phyloP scores from a whole-genome alignment of 2,888 invertebrate genomes.

The Macrostomum cliftonense region DNA sequence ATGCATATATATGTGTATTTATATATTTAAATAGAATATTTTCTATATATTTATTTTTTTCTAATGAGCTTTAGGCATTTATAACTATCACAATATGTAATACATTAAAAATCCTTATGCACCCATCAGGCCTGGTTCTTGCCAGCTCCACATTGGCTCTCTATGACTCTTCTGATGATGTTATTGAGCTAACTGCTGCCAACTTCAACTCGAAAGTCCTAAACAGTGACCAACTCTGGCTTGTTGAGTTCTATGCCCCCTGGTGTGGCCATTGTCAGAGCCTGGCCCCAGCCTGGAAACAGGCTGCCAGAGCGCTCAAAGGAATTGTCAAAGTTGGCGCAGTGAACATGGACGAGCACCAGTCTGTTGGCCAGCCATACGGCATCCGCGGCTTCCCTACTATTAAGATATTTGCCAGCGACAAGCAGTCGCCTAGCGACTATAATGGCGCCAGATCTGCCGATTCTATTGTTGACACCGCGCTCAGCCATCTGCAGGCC shows the following conservation, averaged over 20 bases:
- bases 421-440: constrained; percentile 62
- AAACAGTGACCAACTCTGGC: constrained; percentile 68
- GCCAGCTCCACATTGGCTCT: constrained; percentile 12
- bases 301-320: constrained; percentile 75
- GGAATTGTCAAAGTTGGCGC: constrained; percentile 81
- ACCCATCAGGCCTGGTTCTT: too few species aligned
- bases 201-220: constrained; percentile 70
- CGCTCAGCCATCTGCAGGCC: constrained; percentile 54
- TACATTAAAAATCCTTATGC: too few species aligned
- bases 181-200: constrained; percentile 61
- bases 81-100: too few species aligned
- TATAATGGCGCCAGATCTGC: constrained; percentile 38
- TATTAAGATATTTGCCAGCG: constrained; percentile 71
- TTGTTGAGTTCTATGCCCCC: constrained; percentile 86
- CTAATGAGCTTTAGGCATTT: too few species aligned
- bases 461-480: constrained; percentile 7
- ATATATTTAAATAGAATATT: too few species aligned
- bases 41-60: too few species aligned
- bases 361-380: constrained; percentile 57
- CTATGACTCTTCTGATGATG: constrained; percentile 42
- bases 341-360: constrained; percentile 73
- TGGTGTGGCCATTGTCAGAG: constrained; percentile 56
- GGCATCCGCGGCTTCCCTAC: constrained; percentile 80
- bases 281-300: constrained; percentile 75
- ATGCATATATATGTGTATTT: too few species aligned